Base-by-base conservation (phyloP, 2,797 vertebrate genomes). In the Enteromius argenteus region DNA sequence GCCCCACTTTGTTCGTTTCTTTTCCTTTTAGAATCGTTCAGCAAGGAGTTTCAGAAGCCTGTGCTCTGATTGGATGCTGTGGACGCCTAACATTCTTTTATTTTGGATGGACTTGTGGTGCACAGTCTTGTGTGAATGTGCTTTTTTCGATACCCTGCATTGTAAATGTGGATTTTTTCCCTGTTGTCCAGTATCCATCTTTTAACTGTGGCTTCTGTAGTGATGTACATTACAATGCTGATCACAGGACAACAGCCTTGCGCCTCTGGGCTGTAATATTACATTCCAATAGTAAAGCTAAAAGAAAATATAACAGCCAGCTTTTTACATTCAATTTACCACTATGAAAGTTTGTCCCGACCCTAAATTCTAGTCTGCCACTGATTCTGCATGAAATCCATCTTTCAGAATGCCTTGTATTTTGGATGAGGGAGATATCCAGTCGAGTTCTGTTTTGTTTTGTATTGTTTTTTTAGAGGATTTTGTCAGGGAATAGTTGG, bases 371-470 rank as follows among this genome's bases (percentile, higher is more conserved):
- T 23, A 53, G 73, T 85, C 79, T 80, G 72, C 84, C 80, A 86
- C 77, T 83, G 79, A 77, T 90, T 93, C 92, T 95, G 95, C 94
- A 94, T 95, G 95, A 95, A 91, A 86, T 92, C 93, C 79, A 90
- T 91, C 93, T 93, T 93, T 84, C 88, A 93, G 93, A 95, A 92
- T 87, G 93, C 88, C 30, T 88, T 90, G 90, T 44, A 83, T 87
- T 89, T 86, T 2, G 83, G 88, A 90, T 90, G 67, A 81, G 74
- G 92, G 90, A 86, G 84, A 84, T 83, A 81, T 84, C 84, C 72
- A 66, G 68, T 68, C 3, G 75, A 84, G 87, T 89, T 89, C 89
- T 62, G 46, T 85, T 85, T 86, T 35, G 0, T 87, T 0, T 88
- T 77, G 2, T 37, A 37, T 53, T 49, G 23, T 87, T 83, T 77